A percentile compares a stretch with the other conserved stretches of the same genome.
phyloP scores from a whole-genome alignment of 1,140 invertebrate genomes.

The Papilio xuthus region DNA sequence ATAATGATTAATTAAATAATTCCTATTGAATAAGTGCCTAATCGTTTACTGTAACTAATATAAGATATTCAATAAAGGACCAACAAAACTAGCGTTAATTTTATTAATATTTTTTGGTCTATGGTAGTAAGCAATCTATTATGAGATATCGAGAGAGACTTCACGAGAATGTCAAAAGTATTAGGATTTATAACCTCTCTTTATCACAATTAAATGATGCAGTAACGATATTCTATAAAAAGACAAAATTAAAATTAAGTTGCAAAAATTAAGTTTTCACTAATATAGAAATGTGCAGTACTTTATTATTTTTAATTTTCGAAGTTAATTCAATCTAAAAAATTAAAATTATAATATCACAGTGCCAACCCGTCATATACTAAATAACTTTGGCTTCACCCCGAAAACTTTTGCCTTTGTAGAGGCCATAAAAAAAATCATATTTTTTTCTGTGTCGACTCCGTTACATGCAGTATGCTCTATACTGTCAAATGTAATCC shows the following conservation, averaged over 20 bases:
- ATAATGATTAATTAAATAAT: slow-evolving; percentile 17
- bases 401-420: background rate
- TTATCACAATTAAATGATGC: background rate
- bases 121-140: background rate
- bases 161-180: background rate
- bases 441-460: background rate
- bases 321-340: too few relatives aligned
- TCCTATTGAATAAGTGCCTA: slow-evolving; percentile 35
- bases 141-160: background rate
- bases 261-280: too few relatives aligned
- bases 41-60: slow-evolving; percentile 28
- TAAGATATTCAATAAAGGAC: slow-evolving; percentile 13
- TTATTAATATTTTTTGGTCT: slow-evolving; percentile 13
- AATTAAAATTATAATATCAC: too few relatives aligned
- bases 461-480: background rate
- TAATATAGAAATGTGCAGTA: too few relatives aligned
- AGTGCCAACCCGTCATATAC: background rate
- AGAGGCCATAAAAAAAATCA: background rate
- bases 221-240: background rate
- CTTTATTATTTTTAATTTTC: too few relatives aligned
- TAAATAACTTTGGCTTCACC: background rate
- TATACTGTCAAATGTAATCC: background rate
- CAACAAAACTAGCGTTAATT: slow-evolving; percentile 8
- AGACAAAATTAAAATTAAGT: background rate
- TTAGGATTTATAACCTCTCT: background rate